Base-by-base conservation (phyloP, 1,140 invertebrate genomes). In the Alviniconcha marisindica region DNA sequence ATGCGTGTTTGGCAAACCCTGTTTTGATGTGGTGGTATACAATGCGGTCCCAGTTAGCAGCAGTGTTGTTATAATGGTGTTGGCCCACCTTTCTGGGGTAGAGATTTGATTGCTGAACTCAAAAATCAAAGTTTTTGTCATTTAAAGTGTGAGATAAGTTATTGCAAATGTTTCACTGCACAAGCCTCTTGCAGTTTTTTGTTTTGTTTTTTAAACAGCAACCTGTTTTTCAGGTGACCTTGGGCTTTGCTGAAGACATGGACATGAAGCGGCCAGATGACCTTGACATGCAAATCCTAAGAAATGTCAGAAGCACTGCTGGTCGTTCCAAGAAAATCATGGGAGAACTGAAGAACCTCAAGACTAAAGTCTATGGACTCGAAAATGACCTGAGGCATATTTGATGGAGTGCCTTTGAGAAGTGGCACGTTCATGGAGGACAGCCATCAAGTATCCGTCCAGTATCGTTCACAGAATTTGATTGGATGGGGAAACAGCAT, bases 351-450 rank as follows among this genome's bases (percentile, higher is more conserved):
- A 93, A 93, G 85, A 89, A 90, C 71, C 85, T 93, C 7, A 93
- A 93, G 87, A 82, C 91, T 54, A 93, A 93, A 88, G 89, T 93
- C 48, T 93, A 93, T 74, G 88, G 90, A 14, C 84, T 93, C 12
- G 93, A 93, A 87, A 93, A 91, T 89, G 91, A 93, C 81, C 83
- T 93, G 51, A 90, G 90, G 82, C 92, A 93, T 88, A 89, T 93
- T 60, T 93, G 84, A 90, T 77, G 36, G 28, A 12, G 24, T 10
- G 5, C 12, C 5, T 18, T 51, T 44, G 12, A 15, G 44, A 48
- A 79, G 54, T n/a, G 36, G 36, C 14, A 0, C 7, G 2, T 44
- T n/a, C 21, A 60, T n/a, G 12, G 54, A n/a, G 21, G 28, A 60
- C 12, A n/a, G n/a, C n/a, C n/a, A n/a, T n/a, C 21, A 60, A 24